Conservation (phyloP, 2,113 vertebrate species). For the Chiloscyllium plagiosum region DNA sequence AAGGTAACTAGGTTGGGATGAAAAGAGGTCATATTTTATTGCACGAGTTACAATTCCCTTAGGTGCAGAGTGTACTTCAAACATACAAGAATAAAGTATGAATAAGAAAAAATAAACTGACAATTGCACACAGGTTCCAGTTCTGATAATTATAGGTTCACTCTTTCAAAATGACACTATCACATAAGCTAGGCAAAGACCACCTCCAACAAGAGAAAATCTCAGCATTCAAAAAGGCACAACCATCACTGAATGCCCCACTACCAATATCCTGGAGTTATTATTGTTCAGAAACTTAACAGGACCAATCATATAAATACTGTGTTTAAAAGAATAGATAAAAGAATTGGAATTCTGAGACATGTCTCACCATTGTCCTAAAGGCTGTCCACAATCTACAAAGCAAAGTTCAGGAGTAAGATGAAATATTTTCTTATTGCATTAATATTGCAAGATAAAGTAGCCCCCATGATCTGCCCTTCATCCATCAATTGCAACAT, state of each 20-base stretch:
- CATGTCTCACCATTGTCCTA: too few species aligned
- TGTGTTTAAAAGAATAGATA: too few species aligned
- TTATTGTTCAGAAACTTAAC: too few species aligned
- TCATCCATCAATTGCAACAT: too few species aligned
- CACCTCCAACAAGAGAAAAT: neutral
- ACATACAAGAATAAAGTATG: neutral
- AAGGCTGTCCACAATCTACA: too few species aligned
- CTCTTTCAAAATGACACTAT: neutral
- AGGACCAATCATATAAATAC: too few species aligned
- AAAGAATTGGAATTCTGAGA: too few species aligned
- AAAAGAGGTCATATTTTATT: neutral
- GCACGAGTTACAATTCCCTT: neutral
- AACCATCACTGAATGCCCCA: too few species aligned
- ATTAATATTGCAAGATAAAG: too few species aligned
- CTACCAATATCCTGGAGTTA: too few species aligned
- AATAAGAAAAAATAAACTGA: neutral
- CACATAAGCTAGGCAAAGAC: neutral
- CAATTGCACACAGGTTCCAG: neutral
- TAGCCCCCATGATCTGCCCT: neutral
- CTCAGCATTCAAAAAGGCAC: neutral
- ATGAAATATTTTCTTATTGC: too few species aligned
- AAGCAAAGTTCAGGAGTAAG: too few species aligned
- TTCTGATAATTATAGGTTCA: neutral
- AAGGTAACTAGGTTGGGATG: slow-evolving; percentile 68
- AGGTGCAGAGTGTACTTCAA: neutral